Evolutionary conservation across 2,888 invertebrate species (phyloP).

Genomic region (Blera fallax): DNA sequence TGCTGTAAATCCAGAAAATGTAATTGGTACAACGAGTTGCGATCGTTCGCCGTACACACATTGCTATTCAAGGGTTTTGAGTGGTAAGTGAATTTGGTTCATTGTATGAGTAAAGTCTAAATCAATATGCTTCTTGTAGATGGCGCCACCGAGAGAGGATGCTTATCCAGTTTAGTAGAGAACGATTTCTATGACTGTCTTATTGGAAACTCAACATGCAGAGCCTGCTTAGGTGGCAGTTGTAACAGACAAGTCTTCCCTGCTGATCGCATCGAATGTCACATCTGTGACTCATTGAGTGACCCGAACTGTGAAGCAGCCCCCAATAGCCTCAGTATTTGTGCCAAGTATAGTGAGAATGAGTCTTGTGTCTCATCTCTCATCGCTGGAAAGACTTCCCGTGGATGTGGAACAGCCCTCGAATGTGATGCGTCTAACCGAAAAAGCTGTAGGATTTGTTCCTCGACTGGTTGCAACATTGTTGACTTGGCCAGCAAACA

Average conservation of each 20-base stretch:
- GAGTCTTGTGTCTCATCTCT: slow-evolving; percentile 78
- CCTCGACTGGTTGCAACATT: slow-evolving; percentile 76
- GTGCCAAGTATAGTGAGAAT: slow-evolving; percentile 74
- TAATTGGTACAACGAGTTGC: slow-evolving; percentile 74
- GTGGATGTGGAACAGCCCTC: slow-evolving; percentile 76
- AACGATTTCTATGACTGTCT: slow-evolving; percentile 78
- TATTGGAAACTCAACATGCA: slow-evolving; percentile 76
- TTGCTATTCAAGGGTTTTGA: slow-evolving; percentile 77
- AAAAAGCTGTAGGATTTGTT: slow-evolving; percentile 75
- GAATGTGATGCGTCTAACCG: slow-evolving; percentile 75
- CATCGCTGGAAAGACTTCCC: slow-evolving; percentile 75
- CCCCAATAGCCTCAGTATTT: slow-evolving; percentile 75
- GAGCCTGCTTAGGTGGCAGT: slow-evolving; percentile 74
- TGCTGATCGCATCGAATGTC: slow-evolving; percentile 75
- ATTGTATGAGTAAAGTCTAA: neutral
- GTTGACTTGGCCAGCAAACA: slow-evolving; percentile 73
- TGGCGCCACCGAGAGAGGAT: slow-evolving; percentile 79
- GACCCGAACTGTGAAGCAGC: slow-evolving; percentile 74
- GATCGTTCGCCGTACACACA: slow-evolving; percentile 74
- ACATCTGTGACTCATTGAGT: slow-evolving; percentile 76
- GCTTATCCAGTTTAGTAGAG: slow-evolving; percentile 76
- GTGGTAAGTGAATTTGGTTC: slow-evolving; percentile 15
- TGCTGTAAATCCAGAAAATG: slow-evolving; percentile 73
- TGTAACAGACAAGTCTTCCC: slow-evolving; percentile 77
- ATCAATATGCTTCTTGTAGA: slow-evolving; percentile 44